phyloP scores from a whole-genome alignment of 2,113 vertebrate genomes.

The Lucifuga dentata region DNA sequence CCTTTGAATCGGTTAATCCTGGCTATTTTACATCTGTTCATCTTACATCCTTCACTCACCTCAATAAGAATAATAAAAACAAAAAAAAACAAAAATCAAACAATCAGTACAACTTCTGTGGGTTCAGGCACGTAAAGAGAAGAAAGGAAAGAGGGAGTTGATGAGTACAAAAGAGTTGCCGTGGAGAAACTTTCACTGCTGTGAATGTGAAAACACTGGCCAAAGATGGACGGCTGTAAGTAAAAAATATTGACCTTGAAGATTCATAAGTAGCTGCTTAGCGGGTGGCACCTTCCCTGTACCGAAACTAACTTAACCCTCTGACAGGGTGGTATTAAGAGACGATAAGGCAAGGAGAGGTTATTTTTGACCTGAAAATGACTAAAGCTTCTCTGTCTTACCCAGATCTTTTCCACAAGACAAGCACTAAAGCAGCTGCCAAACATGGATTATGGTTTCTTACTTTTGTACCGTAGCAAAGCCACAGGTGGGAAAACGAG shows the following conservation, averaged over 20 bases:
- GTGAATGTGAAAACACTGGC: slow-evolving; percentile 61
- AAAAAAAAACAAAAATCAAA: slow-evolving; percentile 49
- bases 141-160: slow-evolving; percentile 39
- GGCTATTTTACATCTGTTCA: slow-evolving; percentile 77
- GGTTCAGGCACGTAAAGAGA: slow-evolving; percentile 79
- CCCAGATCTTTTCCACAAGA: background rate
- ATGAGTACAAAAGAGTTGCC: slow-evolving; percentile 63
- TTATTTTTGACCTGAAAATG: slow-evolving; percentile 19
- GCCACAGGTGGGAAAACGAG: slow-evolving; percentile 35
- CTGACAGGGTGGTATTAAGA: slow-evolving; percentile 23
- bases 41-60: slow-evolving; percentile 80
- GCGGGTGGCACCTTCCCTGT: slow-evolving; percentile 44
- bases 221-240: slow-evolving; percentile 48
- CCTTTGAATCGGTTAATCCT: slow-evolving; percentile 85
- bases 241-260: slow-evolving; percentile 27
- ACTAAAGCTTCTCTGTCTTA: slow-evolving; percentile 32
- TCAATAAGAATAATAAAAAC: slow-evolving; percentile 67
- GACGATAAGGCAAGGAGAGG: slow-evolving; percentile 52
- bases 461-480: slow-evolving; percentile 26
- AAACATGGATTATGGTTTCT: slow-evolving; percentile 30
- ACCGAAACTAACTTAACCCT: slow-evolving; percentile 1
- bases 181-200: slow-evolving; percentile 52
- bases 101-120: slow-evolving; percentile 73
- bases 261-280: slow-evolving; percentile 33
- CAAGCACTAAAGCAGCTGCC: slow-evolving; percentile 35